phyloP scores from a whole-genome alignment of 2,888 invertebrate genomes.

The Tiliacea aurago region DNA sequence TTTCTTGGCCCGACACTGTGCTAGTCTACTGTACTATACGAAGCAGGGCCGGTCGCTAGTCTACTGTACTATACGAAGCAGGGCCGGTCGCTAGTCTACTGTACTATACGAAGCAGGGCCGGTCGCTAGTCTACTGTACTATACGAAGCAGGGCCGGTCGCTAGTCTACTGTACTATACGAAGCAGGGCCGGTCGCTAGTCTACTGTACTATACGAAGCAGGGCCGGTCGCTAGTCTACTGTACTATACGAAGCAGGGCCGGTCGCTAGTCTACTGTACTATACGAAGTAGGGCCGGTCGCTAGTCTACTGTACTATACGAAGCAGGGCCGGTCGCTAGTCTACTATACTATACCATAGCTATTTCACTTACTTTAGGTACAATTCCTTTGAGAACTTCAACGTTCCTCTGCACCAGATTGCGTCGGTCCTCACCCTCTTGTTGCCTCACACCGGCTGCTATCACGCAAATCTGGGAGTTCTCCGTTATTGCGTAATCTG shows the following conservation, averaged over 20 bases:
- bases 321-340: neutral
- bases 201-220: neutral
- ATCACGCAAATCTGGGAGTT: conserved; percentile 96
- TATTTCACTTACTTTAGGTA: conserved; percentile 91
- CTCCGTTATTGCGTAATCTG: conserved; percentile 94
- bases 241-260: neutral
- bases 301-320: neutral
- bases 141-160: neutral
- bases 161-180: neutral
- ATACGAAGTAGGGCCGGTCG: neutral
- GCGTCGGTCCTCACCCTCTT: conserved; percentile 96
- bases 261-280: neutral
- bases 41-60: neutral
- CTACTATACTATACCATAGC: neutral
- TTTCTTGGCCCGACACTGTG: too few relatives aligned
- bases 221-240: neutral
- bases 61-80: neutral
- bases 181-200: neutral
- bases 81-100: neutral
- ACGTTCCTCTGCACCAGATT: conserved; percentile 97
- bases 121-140: neutral
- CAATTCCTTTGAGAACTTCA: conserved; percentile 96
- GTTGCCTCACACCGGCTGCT: conserved; percentile 97
- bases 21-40: too few relatives aligned
- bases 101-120: neutral